A percentile compares a stretch with the other conserved stretches of the same genome.
phyloP scores from a whole-genome alignment of 2,888 invertebrate species.

The Phlogophora meticulosa region DNA sequence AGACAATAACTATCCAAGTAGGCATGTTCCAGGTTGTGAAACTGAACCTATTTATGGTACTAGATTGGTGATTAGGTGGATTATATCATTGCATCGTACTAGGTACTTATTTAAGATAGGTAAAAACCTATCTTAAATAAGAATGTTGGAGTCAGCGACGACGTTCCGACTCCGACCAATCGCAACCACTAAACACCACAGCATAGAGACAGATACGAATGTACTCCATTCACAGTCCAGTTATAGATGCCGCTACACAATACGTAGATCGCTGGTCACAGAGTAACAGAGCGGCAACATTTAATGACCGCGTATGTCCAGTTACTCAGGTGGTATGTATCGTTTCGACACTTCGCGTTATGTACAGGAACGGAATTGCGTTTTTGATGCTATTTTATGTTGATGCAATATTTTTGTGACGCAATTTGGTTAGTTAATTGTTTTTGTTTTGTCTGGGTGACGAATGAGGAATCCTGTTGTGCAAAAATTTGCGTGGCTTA shows the following conservation, averaged over 20 bases:
- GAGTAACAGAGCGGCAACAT: slow-evolving; percentile 90
- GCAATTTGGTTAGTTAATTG: slow-evolving; percentile 35
- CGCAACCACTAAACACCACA: slow-evolving; percentile 66
- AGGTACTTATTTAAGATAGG: no score
- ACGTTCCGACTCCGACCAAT: slow-evolving; percentile 45
- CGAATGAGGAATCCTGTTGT: not conserved
- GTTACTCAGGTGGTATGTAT: slow-evolving; percentile 78
- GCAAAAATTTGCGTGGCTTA: not conserved
- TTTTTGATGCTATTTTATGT: slow-evolving; percentile 52
- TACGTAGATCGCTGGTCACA: slow-evolving; percentile 80
- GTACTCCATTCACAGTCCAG: slow-evolving; percentile 88
- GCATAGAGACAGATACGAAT: slow-evolving; percentile 86
- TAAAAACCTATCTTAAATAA: no score
- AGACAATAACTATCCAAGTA: no score
- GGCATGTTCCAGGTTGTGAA: no score
- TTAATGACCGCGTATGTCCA: slow-evolving; percentile 88
- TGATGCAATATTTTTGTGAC: slow-evolving; percentile 54
- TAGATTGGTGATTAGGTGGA: no score
- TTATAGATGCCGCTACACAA: slow-evolving; percentile 89
- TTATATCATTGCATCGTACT: no score
- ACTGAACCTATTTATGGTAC: no score
- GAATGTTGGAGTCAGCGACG: no score
- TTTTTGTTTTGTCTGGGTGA: slow-evolving; percentile 2
- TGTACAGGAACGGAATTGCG: slow-evolving; percentile 61
- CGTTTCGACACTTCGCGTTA: slow-evolving; percentile 79